These are phyloP conservation scores for Huso huso DNA, from an alignment of 2,797 vertebrate genomes.

Conservation along the genomic window DNA sequence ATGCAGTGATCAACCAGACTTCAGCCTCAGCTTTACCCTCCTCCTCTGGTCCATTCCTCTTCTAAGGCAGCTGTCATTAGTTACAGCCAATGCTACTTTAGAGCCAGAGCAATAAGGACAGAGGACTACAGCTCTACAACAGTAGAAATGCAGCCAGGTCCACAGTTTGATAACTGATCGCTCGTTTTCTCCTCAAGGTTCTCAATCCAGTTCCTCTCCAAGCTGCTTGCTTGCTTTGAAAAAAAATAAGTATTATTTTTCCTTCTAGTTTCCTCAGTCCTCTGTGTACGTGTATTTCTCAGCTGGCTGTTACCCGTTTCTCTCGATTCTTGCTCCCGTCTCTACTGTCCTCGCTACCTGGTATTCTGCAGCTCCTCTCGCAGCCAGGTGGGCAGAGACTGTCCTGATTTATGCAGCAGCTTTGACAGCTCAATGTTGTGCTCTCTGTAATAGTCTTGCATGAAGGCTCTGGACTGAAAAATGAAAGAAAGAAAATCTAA, in stretches of 20 bases:
- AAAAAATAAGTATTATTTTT: too few species aligned
- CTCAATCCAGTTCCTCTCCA: neutral
- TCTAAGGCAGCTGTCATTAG: too few species aligned
- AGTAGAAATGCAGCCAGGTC: neutral
- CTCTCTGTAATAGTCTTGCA: constrained; percentile 92
- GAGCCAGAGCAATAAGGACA: too few species aligned
- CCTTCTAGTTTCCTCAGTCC: too few species aligned
- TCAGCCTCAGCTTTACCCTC: constrained; percentile 12
- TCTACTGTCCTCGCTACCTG: constrained; percentile 73
- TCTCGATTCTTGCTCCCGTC: constrained; percentile 21
- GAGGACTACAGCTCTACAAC: neutral
- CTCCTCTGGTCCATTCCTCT: neutral
- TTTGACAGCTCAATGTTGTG: constrained; percentile 97
- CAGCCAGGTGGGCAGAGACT: constrained; percentile 91
- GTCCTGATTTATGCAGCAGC: constrained; percentile 94
- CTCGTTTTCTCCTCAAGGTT: neutral
- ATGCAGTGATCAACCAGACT: constrained; percentile 4
- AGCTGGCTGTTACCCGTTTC: constrained; percentile 19
- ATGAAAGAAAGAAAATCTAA: constrained; percentile 1
- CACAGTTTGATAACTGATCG: neutral
- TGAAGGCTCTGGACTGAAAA: constrained; percentile 78
- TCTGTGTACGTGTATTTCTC: constrained; percentile 2
- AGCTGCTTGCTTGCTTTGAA: neutral
- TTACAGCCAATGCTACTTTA: too few species aligned
- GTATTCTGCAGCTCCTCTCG: constrained; percentile 92